Base-by-base conservation (phyloP, 2,113 vertebrate species). In the Trinectes maculatus region DNA sequence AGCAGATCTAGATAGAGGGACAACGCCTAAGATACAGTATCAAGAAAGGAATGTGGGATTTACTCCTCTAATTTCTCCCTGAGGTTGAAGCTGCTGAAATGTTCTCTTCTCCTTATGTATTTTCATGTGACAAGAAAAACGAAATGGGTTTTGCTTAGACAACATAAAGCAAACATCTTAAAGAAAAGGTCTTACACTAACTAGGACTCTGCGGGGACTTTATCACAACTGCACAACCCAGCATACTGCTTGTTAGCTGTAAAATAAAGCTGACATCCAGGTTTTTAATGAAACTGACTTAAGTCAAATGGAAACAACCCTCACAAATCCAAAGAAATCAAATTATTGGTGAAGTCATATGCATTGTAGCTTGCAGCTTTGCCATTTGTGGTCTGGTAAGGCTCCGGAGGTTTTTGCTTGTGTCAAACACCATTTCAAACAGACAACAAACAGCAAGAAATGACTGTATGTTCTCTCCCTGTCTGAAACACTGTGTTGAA, bases 41-140 rank as follows among this genome's bases (percentile, higher is more conserved):
- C 19, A 40, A 56, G 2, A 40, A 19, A 42, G n/a, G 47, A 28
- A 62, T 58, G 26, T 42, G 3, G 24, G 66, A 84, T 74, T 78
- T 64, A 75, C 39, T 64, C 24, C 49, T 70, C 46, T 68, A 62
- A 60, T 64, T 70, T 57, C 24, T 34, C 47, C 66, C 57, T 3
- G 12, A 63, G 57, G 65, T 37, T 55, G 19, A 28, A 13, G 11
- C 13, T 44, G 25, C 24, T 68, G 21, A 56, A 37, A 44, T 13
- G 12, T 22, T 70, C 66, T 36, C 12, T 74, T 24, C 26, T 74
- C 13, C 24, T 67, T 24, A 6, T 3, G 44, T 52, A 53, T 44
- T 28, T 36, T 24, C 33, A 16, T 28, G 21, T 56, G 55, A 48
- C 10, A 31, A 13, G 28, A 8, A 4, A 55, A 55, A 3, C 18